Evolutionary conservation across 2,113 vertebrate species (phyloP).

Genomic region (Chrysochloris asiatica): DNA sequence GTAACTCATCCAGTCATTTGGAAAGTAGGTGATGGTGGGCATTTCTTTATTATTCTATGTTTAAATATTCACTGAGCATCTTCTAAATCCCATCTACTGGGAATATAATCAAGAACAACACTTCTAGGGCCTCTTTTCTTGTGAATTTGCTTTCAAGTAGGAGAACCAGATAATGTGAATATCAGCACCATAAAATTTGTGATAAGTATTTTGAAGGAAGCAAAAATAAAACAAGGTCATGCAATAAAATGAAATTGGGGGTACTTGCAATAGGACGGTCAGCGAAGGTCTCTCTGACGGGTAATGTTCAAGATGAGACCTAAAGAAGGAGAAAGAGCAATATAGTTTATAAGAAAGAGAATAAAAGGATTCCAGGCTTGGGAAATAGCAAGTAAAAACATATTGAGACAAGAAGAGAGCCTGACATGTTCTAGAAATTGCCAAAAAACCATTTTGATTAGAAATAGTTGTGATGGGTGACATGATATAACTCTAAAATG

Average conservation of each 20-base stretch:
- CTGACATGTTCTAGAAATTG: not conserved
- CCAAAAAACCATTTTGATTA: not conserved
- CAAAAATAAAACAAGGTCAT: not conserved
- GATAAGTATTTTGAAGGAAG: not conserved
- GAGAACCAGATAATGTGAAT: not conserved
- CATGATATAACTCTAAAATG: not conserved
- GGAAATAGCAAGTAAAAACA: not conserved
- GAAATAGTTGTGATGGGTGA: not conserved
- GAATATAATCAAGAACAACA: not conserved
- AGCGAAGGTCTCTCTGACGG: not conserved
- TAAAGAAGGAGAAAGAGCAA: not conserved
- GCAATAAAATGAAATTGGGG: not conserved
- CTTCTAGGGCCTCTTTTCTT: not conserved
- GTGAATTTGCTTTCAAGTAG: not conserved
- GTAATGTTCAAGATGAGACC: not conserved
- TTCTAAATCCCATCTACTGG: not conserved
- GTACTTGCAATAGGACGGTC: not conserved
- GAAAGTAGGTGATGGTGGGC: not conserved
- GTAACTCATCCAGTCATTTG: not conserved
- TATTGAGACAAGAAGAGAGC: not conserved
- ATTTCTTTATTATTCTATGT: not conserved
- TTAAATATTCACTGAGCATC: slow-evolving; percentile 10
- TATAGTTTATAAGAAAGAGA: not conserved
- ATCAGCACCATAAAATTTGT: not conserved
- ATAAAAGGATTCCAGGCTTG: not conserved